Percentiles rank a stretch among this genome's conserved stretches.
phyloP scores from a whole-genome alignment of 2,113 vertebrate species.

The Macquaria ambigua region DNA sequence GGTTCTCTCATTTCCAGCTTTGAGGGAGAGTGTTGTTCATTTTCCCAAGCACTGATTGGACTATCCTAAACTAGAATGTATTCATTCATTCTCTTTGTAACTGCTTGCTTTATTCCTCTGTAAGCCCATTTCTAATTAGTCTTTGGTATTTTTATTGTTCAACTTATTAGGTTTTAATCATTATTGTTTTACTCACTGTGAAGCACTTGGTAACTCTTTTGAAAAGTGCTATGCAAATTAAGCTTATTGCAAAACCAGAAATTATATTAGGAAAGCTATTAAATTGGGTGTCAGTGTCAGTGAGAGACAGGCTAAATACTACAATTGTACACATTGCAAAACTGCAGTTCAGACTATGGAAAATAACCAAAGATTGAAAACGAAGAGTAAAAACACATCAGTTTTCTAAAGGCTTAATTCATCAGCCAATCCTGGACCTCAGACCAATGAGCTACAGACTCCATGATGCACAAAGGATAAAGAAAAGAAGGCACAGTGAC shows the following conservation, averaged over 20 bases:
- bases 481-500: constrained; percentile 1
- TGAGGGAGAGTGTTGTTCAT: constrained; percentile 44
- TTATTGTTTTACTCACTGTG: constrained; percentile 48
- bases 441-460: not conserved
- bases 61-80: constrained; percentile 43
- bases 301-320: constrained; percentile 33
- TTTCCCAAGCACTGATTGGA: constrained; percentile 59
- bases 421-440: not conserved
- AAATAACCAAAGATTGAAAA: constrained; percentile 15
- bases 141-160: constrained; percentile 53
- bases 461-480: constrained; percentile 5
- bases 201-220: constrained; percentile 38
- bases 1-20: constrained; percentile 63
- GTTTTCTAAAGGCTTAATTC: constrained; percentile 12
- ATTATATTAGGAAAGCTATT: constrained; percentile 33
- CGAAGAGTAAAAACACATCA: not conserved
- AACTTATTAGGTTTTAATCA: constrained; percentile 68
- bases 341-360: constrained; percentile 17
- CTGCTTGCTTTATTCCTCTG: constrained; percentile 34
- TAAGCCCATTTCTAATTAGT: constrained; percentile 62
- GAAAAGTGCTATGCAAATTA: constrained; percentile 35
- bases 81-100: constrained; percentile 59
- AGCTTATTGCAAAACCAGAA: constrained; percentile 23
- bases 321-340: constrained; percentile 28
- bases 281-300: constrained; percentile 17